Evolutionary conservation across 2,888 invertebrate species (phyloP), one percentile per base, ranked within the genome.

Genomic region (Chaitophorus viminalis): DNA sequence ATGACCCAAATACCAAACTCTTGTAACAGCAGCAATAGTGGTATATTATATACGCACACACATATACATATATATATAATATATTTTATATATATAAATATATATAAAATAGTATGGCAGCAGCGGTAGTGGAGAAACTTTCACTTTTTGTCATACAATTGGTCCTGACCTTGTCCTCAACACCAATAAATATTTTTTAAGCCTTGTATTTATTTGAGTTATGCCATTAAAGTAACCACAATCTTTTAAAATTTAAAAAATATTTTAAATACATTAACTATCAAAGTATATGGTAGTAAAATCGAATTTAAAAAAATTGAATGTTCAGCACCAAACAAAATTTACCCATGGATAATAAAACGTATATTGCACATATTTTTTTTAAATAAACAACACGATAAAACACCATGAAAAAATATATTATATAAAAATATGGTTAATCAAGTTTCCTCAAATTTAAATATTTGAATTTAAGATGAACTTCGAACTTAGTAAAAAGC

Each of bases 121-220:
- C 81, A 46, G 65, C 17, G 18, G 86, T 79, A 79, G 74, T 39
- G 39, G 87, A 29, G 33, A 87, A 87, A 87, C 87, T 87, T 87
- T 87, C 87, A 87, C 87, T 87, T 87, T 87, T 87, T 87, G 81
- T 87, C 87, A 87, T 87, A 87, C 81, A 81, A 87, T 75, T 87
- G 87, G 87, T 81, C 87, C 87, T 87, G 87, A 87, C 87, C 87
- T 87, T 87, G 87, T 87, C 87, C 87, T 81, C 87, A 87, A 81
- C 87, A 65, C 65, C 39, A 54, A 72, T 78, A 79, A 78, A 87
- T 87, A 87, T 81, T 87, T n/a, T n/a, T n/a, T 87, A 81, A 87
- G 87, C 87, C 87, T 87, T 87, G 81, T 81, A 74, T 87, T 87
- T 79, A 86, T 77, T 85, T 33, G n/a, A 85, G 68, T 77, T 85